Evolutionary conservation across 2,888 invertebrate genomes (phyloP).

Genomic region (Caenorhabditis drosophilae): DNA sequence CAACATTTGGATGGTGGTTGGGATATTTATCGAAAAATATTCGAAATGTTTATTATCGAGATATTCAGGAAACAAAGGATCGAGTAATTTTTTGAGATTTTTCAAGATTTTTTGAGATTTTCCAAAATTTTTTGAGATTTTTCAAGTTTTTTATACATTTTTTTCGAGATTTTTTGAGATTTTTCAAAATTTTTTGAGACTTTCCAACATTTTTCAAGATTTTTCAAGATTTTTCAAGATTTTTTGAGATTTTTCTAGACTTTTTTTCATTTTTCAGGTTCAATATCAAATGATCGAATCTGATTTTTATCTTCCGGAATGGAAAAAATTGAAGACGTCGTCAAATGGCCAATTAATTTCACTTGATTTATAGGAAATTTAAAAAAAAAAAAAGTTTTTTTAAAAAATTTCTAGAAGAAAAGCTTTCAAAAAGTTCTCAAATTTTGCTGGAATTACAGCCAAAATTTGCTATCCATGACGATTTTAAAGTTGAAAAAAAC

Average conservation of each 20-base stretch:
- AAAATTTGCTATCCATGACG: too few species aligned
- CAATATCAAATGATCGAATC: slow-evolving; percentile 18
- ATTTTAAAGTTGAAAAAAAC: too few species aligned
- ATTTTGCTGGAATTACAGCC: too few species aligned
- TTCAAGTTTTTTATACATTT: slow-evolving; percentile 9
- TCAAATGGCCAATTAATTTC: slow-evolving; percentile 6
- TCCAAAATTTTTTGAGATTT: background rate
- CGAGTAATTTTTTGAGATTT: slow-evolving; percentile 2
- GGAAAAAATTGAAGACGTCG: slow-evolving; percentile 19
- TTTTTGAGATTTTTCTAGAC: background rate
- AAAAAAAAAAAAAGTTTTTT: slow-evolving; percentile 6
- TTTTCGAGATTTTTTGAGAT: background rate
- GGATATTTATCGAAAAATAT: slow-evolving; percentile 26
- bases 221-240: too few species aligned
- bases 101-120: background rate
- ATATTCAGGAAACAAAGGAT: slow-evolving; percentile 25
- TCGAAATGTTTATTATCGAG: slow-evolving; percentile 19
- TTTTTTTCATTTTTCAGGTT: slow-evolving; percentile 7
- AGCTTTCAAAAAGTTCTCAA: slow-evolving; percentile 5
- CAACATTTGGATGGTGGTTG: slow-evolving; percentile 32
- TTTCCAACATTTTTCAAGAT: background rate
- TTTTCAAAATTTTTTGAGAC: slow-evolving; percentile 20
- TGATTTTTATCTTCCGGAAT: slow-evolving; percentile 23
- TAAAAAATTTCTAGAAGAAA: slow-evolving; percentile 17
- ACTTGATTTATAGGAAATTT: background rate